These are phyloP conservation scores for Cataglyphis livida DNA, from an alignment of 2,888 invertebrate genomes.

Conservation along the genomic window DNA sequence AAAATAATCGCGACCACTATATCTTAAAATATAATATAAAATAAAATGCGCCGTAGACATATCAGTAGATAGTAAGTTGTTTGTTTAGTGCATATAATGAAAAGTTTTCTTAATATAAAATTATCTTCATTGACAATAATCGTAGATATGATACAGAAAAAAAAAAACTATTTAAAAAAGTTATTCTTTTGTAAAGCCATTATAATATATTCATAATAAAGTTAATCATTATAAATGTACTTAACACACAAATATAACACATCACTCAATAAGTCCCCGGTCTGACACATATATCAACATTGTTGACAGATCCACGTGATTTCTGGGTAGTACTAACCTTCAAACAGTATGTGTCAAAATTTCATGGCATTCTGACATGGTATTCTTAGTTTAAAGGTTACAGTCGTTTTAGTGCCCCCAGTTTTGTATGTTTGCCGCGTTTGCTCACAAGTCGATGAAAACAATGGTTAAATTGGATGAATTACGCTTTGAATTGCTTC, in stretches of 20 bases:
- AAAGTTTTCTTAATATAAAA: slow-evolving; percentile 24
- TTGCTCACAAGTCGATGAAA: too few species aligned
- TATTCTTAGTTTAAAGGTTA: too few species aligned
- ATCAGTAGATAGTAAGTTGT: slow-evolving; percentile 64
- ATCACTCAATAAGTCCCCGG: too few species aligned
- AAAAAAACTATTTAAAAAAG: slow-evolving; percentile 52
- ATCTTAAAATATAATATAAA: slow-evolving; percentile 26
- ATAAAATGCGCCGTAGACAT: slow-evolving; percentile 55
- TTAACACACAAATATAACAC: not conserved
- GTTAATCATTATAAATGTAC: slow-evolving; percentile 4
- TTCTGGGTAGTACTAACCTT: too few species aligned
- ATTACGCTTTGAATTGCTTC: too few species aligned
- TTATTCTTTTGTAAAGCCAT: slow-evolving; percentile 43
- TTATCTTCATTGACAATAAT: slow-evolving; percentile 67
- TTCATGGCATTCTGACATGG: too few species aligned
- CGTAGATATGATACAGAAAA: slow-evolving; percentile 35
- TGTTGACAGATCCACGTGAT: too few species aligned
- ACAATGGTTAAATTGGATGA: too few species aligned
- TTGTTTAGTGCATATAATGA: slow-evolving; percentile 51
- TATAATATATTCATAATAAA: slow-evolving; percentile 46
- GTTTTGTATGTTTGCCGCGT: too few species aligned
- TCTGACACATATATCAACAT: too few species aligned
- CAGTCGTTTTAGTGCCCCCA: too few species aligned
- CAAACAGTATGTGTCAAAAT: too few species aligned
- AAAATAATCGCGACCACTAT: slow-evolving; percentile 22